phyloP scores from a whole-genome alignment of 2,888 invertebrate genomes.

The Chrysina gloriosa region DNA sequence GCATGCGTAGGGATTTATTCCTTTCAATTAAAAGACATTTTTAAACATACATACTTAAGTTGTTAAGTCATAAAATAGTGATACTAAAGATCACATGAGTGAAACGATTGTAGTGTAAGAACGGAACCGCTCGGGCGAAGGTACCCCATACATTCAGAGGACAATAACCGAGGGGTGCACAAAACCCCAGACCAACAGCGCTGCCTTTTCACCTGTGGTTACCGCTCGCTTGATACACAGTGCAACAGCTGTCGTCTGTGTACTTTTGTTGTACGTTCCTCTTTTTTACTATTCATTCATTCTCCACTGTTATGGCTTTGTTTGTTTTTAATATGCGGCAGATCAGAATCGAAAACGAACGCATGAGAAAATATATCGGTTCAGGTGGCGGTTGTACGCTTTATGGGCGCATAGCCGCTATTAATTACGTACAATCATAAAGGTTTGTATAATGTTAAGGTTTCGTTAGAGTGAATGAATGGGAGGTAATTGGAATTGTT shows the following conservation, averaged over 20 bases:
- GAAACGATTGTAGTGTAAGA: no score
- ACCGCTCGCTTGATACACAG: slow-evolving; percentile 48
- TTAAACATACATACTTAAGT: no score
- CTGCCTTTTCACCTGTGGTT: slow-evolving; percentile 54
- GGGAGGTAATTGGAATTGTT: no score
- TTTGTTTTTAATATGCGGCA: slow-evolving; percentile 30
- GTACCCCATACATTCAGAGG: slow-evolving; percentile 52
- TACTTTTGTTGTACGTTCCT: slow-evolving; percentile 47
- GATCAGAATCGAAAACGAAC: slow-evolving; percentile 12
- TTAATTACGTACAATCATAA: no score
- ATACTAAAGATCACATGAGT: no score
- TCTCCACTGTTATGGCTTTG: slow-evolving; percentile 28
- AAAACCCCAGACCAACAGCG: slow-evolving; percentile 51
- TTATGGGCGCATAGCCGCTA: no score
- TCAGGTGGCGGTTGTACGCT: slow-evolving; percentile 14
- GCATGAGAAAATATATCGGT: slow-evolving; percentile 12
- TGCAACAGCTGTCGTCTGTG: slow-evolving; percentile 56
- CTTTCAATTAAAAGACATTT: no score
- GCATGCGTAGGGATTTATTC: no score
- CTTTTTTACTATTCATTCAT: slow-evolving; percentile 31
- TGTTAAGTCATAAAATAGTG: no score
- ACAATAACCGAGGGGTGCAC: slow-evolving; percentile 56
- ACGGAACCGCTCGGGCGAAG: slow-evolving; percentile 46
- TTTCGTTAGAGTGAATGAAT: no score
- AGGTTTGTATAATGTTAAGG: no score